Evolutionary conservation across 2,113 vertebrate genomes (phyloP), one percentile per base, ranked within the genome.

Genomic region (Catharus minimus): DNA sequence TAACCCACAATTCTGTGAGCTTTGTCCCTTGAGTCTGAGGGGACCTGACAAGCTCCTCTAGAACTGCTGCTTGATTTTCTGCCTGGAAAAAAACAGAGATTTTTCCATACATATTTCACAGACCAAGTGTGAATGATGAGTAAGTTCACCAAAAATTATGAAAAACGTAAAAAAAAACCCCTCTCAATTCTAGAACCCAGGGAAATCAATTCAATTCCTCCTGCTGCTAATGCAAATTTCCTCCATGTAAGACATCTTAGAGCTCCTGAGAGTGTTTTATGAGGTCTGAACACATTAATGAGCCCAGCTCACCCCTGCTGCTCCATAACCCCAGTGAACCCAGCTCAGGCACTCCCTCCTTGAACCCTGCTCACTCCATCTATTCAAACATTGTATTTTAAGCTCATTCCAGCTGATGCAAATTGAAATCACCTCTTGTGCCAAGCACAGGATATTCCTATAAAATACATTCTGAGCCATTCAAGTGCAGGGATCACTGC

Each of bases 81-180:
- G 80, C 53, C 62, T 85, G 79, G 66, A 49, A 92, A 90, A 86
- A 83, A 49, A 0, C 36, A 46, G 52, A 80, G 39, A 64, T 90
- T 93, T 93, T 90, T 78, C 76, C 65, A 46, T 81, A 14, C 53
- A 57, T 81, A 65, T 90, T 90, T 92, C 80, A 78, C 77, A 95
- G 83, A 83, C 49, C 13, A 66, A 96, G 91, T 90, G 83, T 69
- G 94, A 95, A 96, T 15, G 73, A 94, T 88, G 89, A 94, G 85
- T 90, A 95, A 93, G 86, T 91, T 94, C 85, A 84, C 74, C 39
- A 65, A 89, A 85, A 87, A 84, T 43, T 46, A 86, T 68, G 41
- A 92, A 33, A 72, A 93, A 93, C 72, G 53, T 82, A 62, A 68
- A 89, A 91, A 72, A 72, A 65, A 66, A 36, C 13, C 3, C 3